phyloP scores from a whole-genome alignment of 2,113 vertebrate genomes.

The Leptobrachium leishanense region DNA sequence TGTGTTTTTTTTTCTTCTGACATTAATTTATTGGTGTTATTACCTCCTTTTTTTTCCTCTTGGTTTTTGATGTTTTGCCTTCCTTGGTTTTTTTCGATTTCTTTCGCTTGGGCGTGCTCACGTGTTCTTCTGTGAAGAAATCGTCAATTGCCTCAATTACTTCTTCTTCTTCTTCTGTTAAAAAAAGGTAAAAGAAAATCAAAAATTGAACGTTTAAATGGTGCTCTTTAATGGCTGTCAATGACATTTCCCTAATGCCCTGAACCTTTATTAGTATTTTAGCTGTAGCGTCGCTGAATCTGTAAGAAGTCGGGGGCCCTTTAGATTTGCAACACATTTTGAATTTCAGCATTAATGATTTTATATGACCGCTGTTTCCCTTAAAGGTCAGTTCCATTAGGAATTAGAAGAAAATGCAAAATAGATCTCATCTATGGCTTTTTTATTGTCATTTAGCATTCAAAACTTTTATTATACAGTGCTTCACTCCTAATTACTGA shows the following conservation, averaged over 20 bases:
- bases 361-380: neutral
- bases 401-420: conserved; percentile 2
- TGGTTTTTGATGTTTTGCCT: conserved; percentile 75
- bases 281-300: neutral
- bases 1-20: too few species aligned
- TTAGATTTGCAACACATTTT: neutral
- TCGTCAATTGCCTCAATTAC: conserved; percentile 72
- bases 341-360: neutral
- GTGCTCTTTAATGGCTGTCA: neutral
- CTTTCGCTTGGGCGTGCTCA: conserved; percentile 74
- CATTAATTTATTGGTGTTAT: too few species aligned
- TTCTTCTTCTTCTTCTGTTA: conserved; percentile 76
- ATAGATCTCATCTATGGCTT: neutral
- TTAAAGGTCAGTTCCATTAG: conserved; percentile 7
- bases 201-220: neutral
- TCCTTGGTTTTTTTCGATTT: conserved; percentile 85
- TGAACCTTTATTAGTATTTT: neutral
- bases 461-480: neutral
- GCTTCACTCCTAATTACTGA: neutral
- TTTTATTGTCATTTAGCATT: neutral
- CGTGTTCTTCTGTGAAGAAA: conserved; percentile 76
- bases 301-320: neutral
- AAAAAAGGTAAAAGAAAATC: neutral
- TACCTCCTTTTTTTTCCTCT: conserved; percentile 87
- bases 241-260: neutral